These are phyloP conservation scores for Luidia sarsii DNA, from an alignment of 53 echinoderm and acorn worm genomes.

Conservation along the genomic window DNA sequence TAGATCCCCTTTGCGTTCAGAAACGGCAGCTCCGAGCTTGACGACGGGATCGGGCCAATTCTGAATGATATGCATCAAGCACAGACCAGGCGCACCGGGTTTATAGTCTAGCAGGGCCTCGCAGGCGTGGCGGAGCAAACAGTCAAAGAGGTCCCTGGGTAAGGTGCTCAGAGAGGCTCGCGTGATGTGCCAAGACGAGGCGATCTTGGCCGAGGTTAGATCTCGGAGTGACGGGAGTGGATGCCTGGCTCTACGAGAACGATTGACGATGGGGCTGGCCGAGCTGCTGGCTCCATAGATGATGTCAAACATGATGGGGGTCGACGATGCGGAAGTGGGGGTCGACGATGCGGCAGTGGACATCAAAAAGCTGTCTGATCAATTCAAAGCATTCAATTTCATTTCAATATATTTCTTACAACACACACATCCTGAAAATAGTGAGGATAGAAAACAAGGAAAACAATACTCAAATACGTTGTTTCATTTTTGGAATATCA, in stretches of 20 bases:
- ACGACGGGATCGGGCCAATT: constrained; percentile 23
- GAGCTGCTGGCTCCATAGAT: constrained; percentile 39
- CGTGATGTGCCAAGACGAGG: constrained; percentile 17
- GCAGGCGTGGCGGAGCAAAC: constrained; percentile 36
- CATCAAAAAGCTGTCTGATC: too few species aligned
- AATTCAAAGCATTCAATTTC: too few species aligned
- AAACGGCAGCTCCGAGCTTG: neutral
- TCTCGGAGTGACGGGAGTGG: constrained; percentile 13
- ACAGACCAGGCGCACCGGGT: constrained; percentile 33
- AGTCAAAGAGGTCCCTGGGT: constrained; percentile 30
- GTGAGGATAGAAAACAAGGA: too few species aligned
- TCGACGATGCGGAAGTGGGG: too few species aligned
- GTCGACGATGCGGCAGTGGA: too few species aligned
- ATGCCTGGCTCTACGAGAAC: too few species aligned
- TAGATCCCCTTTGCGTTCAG: neutral
- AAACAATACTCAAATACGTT: too few species aligned
- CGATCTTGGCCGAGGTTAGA: neutral
- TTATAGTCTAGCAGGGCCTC: constrained; percentile 17
- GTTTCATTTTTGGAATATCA: too few species aligned
- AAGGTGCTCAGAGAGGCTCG: constrained; percentile 5
- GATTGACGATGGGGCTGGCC: neutral
- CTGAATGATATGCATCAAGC: constrained; percentile 23
- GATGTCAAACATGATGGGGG: constrained; percentile 31
- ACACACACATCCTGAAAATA: too few species aligned
- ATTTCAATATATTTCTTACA: too few species aligned